These are phyloP conservation scores for Cercopithecus mona DNA, from an alignment of 2,113 vertebrate species.

Conservation along the genomic window DNA sequence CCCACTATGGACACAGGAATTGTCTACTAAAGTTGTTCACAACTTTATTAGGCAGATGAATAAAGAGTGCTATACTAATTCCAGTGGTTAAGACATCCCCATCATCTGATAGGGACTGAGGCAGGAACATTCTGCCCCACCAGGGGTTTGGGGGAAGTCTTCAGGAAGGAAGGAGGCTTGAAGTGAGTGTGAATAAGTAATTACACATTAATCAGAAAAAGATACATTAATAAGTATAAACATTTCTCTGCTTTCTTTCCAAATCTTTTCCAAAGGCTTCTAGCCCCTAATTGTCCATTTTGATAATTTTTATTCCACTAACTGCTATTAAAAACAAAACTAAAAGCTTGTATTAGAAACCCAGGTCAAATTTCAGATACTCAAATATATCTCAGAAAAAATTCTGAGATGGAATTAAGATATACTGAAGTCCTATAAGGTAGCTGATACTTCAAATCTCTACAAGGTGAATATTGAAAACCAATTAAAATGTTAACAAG, in stretches of 20 bases:
- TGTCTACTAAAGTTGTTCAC: neutral
- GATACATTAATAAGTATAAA: neutral
- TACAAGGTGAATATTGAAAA: neutral
- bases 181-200: neutral
- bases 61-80: neutral
- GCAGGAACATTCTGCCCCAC: neutral
- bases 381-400: neutral
- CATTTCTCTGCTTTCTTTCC: neutral
- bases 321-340: neutral
- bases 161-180: neutral
- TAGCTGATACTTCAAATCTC: neutral
- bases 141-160: neutral
- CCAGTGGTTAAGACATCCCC: neutral
- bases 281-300: neutral
- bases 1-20: neutral
- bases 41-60: neutral
- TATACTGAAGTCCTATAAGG: neutral
- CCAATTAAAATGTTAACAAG: slow-evolving; percentile 1
- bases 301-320: neutral
- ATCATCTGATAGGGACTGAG: neutral
- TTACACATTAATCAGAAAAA: neutral
- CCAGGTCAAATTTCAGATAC: neutral
- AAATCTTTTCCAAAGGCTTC: neutral
- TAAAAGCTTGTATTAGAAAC: neutral
- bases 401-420: neutral